A percentile compares a stretch with the other conserved stretches of the same genome.
Evolutionary conservation across 2,797 vertebrate genomes (phyloP).

Genomic region (Gephyroberyx darwinii): DNA sequence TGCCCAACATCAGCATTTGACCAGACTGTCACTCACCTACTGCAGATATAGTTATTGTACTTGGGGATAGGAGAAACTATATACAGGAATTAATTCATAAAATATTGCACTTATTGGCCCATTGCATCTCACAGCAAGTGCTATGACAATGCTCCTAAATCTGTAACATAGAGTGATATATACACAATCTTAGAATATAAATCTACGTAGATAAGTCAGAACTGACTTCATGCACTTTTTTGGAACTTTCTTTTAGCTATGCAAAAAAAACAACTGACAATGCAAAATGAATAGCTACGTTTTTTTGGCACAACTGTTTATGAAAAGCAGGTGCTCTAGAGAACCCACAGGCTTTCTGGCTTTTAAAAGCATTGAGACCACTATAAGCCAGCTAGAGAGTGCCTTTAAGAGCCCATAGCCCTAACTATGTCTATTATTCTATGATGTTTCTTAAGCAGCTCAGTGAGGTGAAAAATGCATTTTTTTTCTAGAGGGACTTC

Average conservation of each 20-base stretch:
- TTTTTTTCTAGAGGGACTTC: constrained; percentile 21
- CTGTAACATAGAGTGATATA: constrained; percentile 80
- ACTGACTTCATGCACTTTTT: constrained; percentile 77
- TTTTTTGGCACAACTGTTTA: constrained; percentile 72
- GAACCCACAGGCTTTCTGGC: constrained; percentile 45
- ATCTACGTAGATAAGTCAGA: constrained; percentile 78
- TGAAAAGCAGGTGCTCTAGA: constrained; percentile 18
- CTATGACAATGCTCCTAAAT: constrained; percentile 89
- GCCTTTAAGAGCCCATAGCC: neutral
- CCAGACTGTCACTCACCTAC: constrained; percentile 68
- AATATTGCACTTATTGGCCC: constrained; percentile 99
- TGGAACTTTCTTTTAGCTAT: constrained; percentile 69
- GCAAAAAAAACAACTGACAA: constrained; percentile 76
- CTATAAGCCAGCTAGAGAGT: constrained; percentile 22
- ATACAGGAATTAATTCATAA: constrained; percentile 93
- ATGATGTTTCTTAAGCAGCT: constrained; percentile 23
- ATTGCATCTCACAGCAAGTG: constrained; percentile 87
- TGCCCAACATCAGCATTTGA: constrained; percentile 14
- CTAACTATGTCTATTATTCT: neutral
- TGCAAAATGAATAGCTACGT: constrained; percentile 54
- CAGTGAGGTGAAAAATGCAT: constrained; percentile 14
- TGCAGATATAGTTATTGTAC: constrained; percentile 70
- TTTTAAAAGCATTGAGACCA: constrained; percentile 43
- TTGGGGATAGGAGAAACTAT: constrained; percentile 86
- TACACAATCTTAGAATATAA: constrained; percentile 81